phyloP scores from a whole-genome alignment of 2,113 vertebrate genomes.

The Sardina pilchardus region DNA sequence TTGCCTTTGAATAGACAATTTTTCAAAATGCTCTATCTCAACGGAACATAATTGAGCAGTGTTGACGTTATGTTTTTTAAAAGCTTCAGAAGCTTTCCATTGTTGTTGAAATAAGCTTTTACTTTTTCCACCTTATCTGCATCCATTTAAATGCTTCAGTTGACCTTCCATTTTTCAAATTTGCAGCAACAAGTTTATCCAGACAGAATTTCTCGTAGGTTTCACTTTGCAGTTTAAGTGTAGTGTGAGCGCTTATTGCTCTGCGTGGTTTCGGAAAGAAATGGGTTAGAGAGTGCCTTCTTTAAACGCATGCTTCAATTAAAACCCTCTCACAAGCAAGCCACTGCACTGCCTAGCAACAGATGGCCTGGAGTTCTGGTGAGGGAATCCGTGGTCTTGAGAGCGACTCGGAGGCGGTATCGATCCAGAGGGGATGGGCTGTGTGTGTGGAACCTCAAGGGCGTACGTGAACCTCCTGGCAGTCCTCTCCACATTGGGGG shows the following conservation, averaged over 20 bases:
- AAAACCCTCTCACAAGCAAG: conserved; percentile 36
- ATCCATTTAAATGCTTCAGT: not conserved
- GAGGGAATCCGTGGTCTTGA: conserved; percentile 15
- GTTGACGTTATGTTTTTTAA: not conserved
- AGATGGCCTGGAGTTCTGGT: conserved; percentile 25
- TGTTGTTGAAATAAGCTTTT: not conserved
- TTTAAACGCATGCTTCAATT: conserved; percentile 10
- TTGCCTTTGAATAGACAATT: not conserved
- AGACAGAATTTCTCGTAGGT: not conserved
- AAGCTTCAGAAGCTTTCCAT: not conserved
- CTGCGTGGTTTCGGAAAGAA: not conserved
- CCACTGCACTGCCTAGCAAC: conserved; percentile 58
- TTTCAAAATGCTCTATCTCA: not conserved
- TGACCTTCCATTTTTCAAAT: not conserved
- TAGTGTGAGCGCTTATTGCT: not conserved
- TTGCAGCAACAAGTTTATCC: conserved; percentile 23
- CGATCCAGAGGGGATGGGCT: not conserved
- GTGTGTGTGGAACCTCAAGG: conserved; percentile 2
- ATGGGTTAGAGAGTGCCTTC: not conserved
- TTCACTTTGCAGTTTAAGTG: not conserved
- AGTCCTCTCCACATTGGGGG: too few relatives aligned
- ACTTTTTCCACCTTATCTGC: not conserved
- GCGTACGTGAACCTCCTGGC: not conserved
- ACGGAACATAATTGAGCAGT: not conserved
- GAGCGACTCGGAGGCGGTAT: not conserved